Evolutionary conservation across 2,888 invertebrate species (phyloP).

Genomic region (Uropetala carovei): DNA sequence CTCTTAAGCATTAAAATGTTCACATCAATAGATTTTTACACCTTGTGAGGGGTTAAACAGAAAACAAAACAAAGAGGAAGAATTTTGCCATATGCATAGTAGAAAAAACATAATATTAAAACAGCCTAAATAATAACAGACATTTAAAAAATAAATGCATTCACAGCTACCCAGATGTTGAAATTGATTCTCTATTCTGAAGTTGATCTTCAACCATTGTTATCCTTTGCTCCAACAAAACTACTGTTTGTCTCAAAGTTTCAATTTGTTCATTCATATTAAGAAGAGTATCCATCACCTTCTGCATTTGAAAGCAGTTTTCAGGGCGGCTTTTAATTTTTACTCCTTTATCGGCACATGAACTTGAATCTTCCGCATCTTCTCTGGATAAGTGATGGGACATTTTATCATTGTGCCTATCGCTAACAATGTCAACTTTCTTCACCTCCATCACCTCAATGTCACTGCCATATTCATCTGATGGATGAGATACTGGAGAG

Average conservation of each 20-base stretch:
- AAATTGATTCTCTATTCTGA: slow-evolving; percentile 68
- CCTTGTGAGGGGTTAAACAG: no score
- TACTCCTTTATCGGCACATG: neutral
- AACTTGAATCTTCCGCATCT: neutral
- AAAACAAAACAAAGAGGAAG: neutral
- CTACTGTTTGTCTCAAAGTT: slow-evolving; percentile 78
- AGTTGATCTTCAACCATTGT: slow-evolving; percentile 77
- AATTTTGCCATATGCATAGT: neutral
- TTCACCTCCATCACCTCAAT: neutral
- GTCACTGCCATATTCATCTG: neutral
- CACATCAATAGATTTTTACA: no score
- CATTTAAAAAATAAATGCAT: no score
- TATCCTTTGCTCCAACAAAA: slow-evolving; percentile 78
- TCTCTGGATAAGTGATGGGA: neutral
- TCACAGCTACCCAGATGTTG: neutral
- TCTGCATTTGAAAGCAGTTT: slow-evolving; percentile 46
- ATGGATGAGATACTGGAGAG: neutral
- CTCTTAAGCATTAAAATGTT: no score
- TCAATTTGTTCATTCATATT: slow-evolving; percentile 78
- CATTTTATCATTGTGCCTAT: neutral
- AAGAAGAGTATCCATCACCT: slow-evolving; percentile 6
- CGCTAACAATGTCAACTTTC: neutral
- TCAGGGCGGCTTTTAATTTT: neutral
- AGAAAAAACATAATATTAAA: no score
- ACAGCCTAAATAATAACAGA: no score